Percentiles rank a stretch among this genome's conserved stretches.
phyloP scores from a whole-genome alignment of 2,113 vertebrate species.

The Oenanthe oenanthe region DNA sequence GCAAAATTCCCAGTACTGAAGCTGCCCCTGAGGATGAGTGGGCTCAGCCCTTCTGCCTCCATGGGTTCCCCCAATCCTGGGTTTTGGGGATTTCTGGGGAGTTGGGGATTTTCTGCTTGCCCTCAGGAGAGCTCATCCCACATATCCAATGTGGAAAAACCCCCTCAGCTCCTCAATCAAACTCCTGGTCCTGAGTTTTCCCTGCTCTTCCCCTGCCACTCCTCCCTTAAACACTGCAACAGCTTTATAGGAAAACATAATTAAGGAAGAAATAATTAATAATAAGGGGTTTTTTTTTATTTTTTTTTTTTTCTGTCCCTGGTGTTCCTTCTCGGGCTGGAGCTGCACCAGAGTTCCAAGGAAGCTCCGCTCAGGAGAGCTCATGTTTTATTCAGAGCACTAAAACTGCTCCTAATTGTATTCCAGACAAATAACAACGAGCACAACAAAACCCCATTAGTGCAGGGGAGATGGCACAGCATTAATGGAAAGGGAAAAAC shows the following conservation, averaged over 20 bases:
- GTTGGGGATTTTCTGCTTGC: neutral
- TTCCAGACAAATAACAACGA: neutral
- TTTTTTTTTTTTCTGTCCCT: neutral
- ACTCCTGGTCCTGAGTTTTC: neutral
- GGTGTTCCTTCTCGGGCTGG: neutral
- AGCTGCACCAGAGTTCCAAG: neutral
- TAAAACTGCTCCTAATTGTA: neutral
- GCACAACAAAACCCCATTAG: constrained; percentile 20
- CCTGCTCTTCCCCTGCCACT: neutral
- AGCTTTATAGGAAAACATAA: neutral
- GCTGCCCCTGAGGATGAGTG: neutral
- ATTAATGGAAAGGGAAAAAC: neutral
- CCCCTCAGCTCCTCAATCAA: fast-evolving
- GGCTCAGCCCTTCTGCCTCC: neutral
- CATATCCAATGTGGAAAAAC: fast-evolving
- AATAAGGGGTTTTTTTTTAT: neutral
- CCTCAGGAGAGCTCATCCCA: neutral
- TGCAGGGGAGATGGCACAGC: neutral
- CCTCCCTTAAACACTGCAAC: neutral
- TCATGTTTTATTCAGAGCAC: constrained; percentile 50
- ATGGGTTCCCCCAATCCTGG: fast-evolving
- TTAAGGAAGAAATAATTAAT: neutral
- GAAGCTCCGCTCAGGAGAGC: neutral
- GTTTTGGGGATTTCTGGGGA: neutral
- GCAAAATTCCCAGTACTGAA: neutral